These are phyloP conservation scores for Polydrusus cervinus DNA, from an alignment of 2,888 invertebrate species.

Conservation along the genomic window DNA sequence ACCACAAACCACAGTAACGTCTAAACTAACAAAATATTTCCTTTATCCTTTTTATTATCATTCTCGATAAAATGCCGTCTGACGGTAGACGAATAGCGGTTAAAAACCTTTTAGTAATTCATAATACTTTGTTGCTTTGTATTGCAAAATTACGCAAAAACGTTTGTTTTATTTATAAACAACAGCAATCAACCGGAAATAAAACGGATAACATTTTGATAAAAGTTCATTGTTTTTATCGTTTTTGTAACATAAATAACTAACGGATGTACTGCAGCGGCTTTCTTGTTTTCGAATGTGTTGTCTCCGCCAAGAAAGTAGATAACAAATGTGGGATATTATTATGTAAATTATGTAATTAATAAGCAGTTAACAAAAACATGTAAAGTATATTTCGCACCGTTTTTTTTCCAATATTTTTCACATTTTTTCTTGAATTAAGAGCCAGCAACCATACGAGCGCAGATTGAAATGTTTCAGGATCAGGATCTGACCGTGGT, in stretches of 20 bases:
- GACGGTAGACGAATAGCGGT: not conserved
- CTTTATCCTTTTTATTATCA: too few species aligned
- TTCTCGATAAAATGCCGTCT: not conserved
- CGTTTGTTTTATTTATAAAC: constrained; percentile 23
- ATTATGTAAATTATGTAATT: too few species aligned
- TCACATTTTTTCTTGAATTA: too few species aligned
- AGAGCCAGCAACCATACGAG: too few species aligned
- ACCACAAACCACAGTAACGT: too few species aligned
- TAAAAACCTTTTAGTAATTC: not conserved
- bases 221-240: constrained; percentile 1
- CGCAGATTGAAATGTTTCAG: too few species aligned
- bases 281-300: not conserved
- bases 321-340: not conserved
- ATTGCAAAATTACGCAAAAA: constrained; percentile 4
- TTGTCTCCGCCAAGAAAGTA: constrained; percentile 6
- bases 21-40: too few species aligned
- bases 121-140: not conserved
- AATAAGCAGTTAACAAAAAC: too few species aligned
- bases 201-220: constrained; percentile 23
- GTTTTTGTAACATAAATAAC: not conserved
- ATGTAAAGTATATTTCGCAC: too few species aligned
- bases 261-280: constrained; percentile 1
- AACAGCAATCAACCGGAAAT: constrained; percentile 21
- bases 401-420: too few species aligned
- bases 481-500: too few species aligned